Evolutionary conservation across 2,888 invertebrate genomes (phyloP).

Genomic region (Invenusta paracnida): DNA sequence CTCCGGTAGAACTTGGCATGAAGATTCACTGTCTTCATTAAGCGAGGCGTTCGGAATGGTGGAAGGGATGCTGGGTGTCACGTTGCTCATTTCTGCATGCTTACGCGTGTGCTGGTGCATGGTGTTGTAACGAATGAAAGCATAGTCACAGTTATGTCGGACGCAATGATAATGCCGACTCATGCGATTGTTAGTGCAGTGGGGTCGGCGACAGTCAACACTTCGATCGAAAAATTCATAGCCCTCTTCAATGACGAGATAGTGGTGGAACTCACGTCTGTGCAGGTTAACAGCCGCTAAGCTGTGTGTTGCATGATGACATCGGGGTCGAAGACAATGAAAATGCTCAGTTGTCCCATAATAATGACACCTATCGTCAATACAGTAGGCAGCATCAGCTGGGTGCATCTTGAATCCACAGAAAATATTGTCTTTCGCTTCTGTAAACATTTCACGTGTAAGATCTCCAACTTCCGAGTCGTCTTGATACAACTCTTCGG

Average conservation of each 20-base stretch:
- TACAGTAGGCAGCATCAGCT: not conserved
- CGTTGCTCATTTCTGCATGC: slow-evolving; percentile 58
- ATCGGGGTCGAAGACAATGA: slow-evolving; percentile 77
- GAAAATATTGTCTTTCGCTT: slow-evolving; percentile 47
- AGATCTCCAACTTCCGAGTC: not conserved
- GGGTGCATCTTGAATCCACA: slow-evolving; percentile 33
- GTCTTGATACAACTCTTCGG: slow-evolving; percentile 29
- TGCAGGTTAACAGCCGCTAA: slow-evolving; percentile 75
- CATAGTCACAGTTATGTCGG: slow-evolving; percentile 69
- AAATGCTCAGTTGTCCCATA: slow-evolving; percentile 74
- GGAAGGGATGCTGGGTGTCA: not conserved
- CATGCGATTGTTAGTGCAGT: slow-evolving; percentile 69
- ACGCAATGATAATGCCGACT: slow-evolving; percentile 75
- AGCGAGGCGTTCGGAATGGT: not conserved
- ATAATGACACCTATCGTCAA: slow-evolving; percentile 55
- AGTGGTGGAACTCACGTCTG: slow-evolving; percentile 78
- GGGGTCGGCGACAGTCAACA: slow-evolving; percentile 69
- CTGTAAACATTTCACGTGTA: slow-evolving; percentile 34
- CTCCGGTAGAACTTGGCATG: not conserved
- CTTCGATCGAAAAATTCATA: slow-evolving; percentile 77
- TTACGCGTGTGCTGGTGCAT: slow-evolving; percentile 72
- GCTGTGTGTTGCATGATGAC: slow-evolving; percentile 76
- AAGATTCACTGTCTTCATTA: not conserved
- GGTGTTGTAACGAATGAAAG: slow-evolving; percentile 71
- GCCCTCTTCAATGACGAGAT: slow-evolving; percentile 72